phyloP scores from a whole-genome alignment of 1,140 invertebrate genomes.

The Cydia strobilella region DNA sequence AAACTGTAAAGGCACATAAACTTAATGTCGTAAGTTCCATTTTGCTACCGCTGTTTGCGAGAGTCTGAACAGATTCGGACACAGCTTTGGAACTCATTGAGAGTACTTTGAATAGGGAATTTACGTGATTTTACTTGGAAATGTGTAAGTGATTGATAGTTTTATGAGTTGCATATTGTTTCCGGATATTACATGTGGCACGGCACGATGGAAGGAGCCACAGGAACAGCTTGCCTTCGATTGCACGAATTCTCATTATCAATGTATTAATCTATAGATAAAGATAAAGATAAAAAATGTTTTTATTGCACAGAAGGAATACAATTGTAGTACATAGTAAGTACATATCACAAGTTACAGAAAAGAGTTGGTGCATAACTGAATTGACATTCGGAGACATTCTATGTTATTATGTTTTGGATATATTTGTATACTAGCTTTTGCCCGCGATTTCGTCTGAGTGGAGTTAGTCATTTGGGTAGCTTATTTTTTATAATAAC shows the following conservation, averaged over 20 bases:
- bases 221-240: neutral
- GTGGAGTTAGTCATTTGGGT: no score
- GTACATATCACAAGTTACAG: no score
- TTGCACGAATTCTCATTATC: neutral
- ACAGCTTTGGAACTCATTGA: constrained; percentile 16
- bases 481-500: no score
- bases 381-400: no score
- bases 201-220: neutral
- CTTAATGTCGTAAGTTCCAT: neutral
- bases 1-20: neutral
- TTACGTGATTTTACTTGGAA: constrained; percentile 25
- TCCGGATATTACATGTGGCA: neutral
- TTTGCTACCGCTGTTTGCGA: neutral
- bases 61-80: neutral
- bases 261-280: neutral
- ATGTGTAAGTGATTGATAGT: constrained; percentile 25
- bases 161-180: constrained; percentile 21
- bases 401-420: neutral
- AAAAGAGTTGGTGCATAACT: no score
- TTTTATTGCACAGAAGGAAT: no score
- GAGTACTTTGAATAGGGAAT: constrained; percentile 20
- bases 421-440: neutral
- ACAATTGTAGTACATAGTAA: no score
- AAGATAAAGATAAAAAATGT: no score
- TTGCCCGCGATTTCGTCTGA: no score